Conservation (phyloP, 1,140 invertebrate species). For the Scaptomyza hsui region DNA sequence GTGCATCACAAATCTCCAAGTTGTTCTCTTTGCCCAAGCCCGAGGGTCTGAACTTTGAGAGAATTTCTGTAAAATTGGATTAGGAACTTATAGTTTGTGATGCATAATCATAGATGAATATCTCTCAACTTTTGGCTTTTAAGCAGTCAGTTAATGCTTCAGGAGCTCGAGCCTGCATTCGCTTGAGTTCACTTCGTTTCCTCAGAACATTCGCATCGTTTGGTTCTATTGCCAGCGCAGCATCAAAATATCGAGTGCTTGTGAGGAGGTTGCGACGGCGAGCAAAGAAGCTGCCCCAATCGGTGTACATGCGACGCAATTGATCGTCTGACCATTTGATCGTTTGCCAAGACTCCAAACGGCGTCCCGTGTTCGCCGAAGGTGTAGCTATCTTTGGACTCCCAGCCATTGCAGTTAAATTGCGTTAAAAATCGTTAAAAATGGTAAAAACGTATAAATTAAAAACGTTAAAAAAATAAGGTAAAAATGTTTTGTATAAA, state of each 20-base stretch:
- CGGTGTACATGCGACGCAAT: slow-evolving; percentile 48
- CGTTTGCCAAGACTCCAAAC: slow-evolving; percentile 54
- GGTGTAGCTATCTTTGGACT: neutral
- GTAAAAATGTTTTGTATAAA: slow-evolving; percentile 8
- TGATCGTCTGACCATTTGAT: slow-evolving; percentile 47
- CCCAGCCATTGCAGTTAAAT: neutral
- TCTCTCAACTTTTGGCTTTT: slow-evolving; percentile 50
- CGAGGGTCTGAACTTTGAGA: neutral
- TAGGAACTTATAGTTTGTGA: neutral
- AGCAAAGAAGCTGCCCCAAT: slow-evolving; percentile 53
- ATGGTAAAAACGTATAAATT: neutral
- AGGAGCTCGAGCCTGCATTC: slow-evolving; percentile 42
- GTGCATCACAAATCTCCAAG: slow-evolving; percentile 53
- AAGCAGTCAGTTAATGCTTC: slow-evolving; percentile 50
- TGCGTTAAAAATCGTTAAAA: slow-evolving; percentile 24
- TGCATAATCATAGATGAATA: neutral
- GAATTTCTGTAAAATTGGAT: slow-evolving; percentile 14
- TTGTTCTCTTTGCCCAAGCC: slow-evolving; percentile 1
- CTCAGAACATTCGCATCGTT: slow-evolving; percentile 34
- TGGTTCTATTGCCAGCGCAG: slow-evolving; percentile 35
- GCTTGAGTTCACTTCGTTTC: slow-evolving; percentile 45
- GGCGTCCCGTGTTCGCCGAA: slow-evolving; percentile 3
- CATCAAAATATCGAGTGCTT: slow-evolving; percentile 45
- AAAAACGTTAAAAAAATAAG: slow-evolving; percentile 6
- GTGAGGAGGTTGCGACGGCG: slow-evolving; percentile 21